phyloP scores from a whole-genome alignment of 2,797 vertebrate species.

The Acipenser transmontanus region DNA sequence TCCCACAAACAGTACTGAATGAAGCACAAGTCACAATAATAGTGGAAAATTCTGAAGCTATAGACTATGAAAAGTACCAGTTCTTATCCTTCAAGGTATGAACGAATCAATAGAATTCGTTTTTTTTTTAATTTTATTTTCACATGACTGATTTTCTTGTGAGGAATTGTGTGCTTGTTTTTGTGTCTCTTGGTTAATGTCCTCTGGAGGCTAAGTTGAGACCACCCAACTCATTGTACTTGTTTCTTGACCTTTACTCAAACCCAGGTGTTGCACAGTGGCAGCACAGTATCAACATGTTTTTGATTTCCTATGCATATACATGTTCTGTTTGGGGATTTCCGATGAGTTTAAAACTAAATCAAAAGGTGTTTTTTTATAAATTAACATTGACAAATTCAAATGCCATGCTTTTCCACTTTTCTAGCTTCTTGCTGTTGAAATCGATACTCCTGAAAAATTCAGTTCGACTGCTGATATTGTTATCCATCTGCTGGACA shows the following conservation, averaged over 20 bases:
- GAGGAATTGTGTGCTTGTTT: too few relatives aligned
- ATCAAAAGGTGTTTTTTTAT: not conserved
- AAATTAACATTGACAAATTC: not conserved
- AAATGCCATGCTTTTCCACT: slow-evolving; percentile 9
- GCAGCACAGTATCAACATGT: too few relatives aligned
- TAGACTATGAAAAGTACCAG: slow-evolving; percentile 84
- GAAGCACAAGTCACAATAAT: slow-evolving; percentile 95
- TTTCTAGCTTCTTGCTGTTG: slow-evolving; percentile 81
- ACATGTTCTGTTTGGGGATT: not conserved
- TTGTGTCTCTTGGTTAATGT: too few relatives aligned
- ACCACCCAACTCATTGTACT: too few relatives aligned
- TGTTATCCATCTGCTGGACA: slow-evolving; percentile 81
- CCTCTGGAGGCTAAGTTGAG: too few relatives aligned
- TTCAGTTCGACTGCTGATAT: slow-evolving; percentile 91
- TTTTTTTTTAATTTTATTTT: not conserved
- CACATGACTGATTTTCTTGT: not conserved
- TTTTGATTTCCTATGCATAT: too few relatives aligned
- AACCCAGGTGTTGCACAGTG: too few relatives aligned
- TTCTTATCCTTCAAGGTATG: slow-evolving; percentile 73
- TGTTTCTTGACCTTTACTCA: too few relatives aligned
- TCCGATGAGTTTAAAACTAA: not conserved
- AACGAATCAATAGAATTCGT: slow-evolving; percentile 16
- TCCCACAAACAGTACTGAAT: slow-evolving; percentile 90
- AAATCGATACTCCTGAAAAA: slow-evolving; percentile 89
- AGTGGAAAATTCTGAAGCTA: slow-evolving; percentile 84